phyloP scores from a whole-genome alignment of 1,140 invertebrate species.

The Aphis gossypii region DNA sequence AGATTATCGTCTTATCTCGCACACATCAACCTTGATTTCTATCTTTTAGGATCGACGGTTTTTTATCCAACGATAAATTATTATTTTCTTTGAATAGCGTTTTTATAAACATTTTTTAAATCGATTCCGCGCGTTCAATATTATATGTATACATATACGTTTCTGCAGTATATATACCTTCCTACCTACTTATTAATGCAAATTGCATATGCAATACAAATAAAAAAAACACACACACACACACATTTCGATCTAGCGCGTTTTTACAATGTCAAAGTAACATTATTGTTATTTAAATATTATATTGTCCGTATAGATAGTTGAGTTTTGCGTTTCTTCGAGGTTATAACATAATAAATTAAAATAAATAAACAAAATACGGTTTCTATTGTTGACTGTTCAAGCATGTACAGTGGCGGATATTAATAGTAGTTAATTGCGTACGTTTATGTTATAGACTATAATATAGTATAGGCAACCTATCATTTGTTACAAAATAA shows the following conservation, averaged over 20 bases:
- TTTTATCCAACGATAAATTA: neutral
- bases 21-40: constrained; percentile 17
- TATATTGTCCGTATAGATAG: neutral
- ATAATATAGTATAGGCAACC: neutral
- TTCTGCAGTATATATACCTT: neutral
- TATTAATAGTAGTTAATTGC: constrained; percentile 47
- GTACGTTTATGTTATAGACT: neutral
- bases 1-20: neutral
- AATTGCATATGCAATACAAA: constrained; percentile 8
- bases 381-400: constrained; percentile 38
- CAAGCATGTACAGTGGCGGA: constrained; percentile 26
- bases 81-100: neutral
- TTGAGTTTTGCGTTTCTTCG: neutral
- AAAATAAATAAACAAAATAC: neutral
- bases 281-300: neutral
- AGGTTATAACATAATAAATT: constrained; percentile 21
- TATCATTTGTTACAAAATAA: constrained; percentile 30
- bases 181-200: constrained; percentile 34
- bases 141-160: neutral
- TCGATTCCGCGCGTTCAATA: neutral
- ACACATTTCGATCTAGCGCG: neutral
- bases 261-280: constrained; percentile 10
- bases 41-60: neutral
- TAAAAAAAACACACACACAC: neutral
- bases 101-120: neutral